phyloP scores from a whole-genome alignment of 2,888 invertebrate genomes.

The Melikaiella ostensackeni region DNA sequence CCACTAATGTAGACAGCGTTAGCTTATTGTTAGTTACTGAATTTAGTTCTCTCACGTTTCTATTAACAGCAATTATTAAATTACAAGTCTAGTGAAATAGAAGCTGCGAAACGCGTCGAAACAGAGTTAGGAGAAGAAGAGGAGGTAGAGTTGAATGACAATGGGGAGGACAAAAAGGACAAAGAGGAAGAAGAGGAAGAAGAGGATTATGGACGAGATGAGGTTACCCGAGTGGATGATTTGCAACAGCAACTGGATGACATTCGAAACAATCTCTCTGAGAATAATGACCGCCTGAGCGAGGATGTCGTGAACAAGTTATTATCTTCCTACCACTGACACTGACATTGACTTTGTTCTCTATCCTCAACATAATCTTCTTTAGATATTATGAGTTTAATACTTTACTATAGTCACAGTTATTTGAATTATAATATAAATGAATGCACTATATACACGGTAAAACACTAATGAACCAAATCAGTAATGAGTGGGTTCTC shows the following conservation, averaged over 20 bases:
- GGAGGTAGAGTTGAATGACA: constrained; percentile 59
- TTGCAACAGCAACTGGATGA: constrained; percentile 75
- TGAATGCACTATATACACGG: no score
- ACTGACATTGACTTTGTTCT: background rate
- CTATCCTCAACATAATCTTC: background rate
- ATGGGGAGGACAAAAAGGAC: constrained; percentile 61
- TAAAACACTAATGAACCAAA: no score
- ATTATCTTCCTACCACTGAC: constrained; percentile 44
- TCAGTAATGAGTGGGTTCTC: no score
- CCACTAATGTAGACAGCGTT: no score
- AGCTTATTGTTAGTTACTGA: no score
- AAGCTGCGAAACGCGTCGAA: constrained; percentile 44
- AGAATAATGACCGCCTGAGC: constrained; percentile 75
- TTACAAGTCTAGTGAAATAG: constrained; percentile 55
- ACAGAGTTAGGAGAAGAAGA: constrained; percentile 52
- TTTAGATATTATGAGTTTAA: background rate
- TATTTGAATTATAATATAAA: no score
- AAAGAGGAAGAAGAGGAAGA: constrained; percentile 53
- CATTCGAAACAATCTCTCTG: constrained; percentile 71
- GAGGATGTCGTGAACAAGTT: constrained; percentile 75
- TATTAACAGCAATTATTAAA: background rate
- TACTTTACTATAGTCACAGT: background rate
- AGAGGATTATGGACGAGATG: constrained; percentile 63
- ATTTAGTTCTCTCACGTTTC: background rate
- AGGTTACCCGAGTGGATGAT: constrained; percentile 69